Base-by-base conservation (phyloP, 2,113 vertebrate genomes). In the Picathartes gymnocephalus region DNA sequence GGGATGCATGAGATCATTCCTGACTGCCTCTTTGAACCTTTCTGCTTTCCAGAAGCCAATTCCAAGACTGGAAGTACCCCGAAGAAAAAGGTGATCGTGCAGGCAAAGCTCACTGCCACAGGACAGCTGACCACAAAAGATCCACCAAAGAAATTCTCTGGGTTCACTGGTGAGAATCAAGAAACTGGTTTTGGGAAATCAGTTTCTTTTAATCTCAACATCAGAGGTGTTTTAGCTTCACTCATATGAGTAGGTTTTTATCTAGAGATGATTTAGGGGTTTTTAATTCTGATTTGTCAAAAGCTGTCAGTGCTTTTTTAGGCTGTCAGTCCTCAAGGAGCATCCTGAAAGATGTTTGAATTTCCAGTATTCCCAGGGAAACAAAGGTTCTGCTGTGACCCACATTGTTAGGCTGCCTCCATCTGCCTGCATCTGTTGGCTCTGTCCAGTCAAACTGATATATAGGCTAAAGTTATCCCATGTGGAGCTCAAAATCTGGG, bases 121-220 rank as follows among this genome's bases (percentile, higher is more conserved):
- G 98, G 98, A 47, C 98, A 98, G 25, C 66, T 99, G 39, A 97
- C 97, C 20, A 94, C 44, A 51, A 95, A 98, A 93, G 95, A 95
- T 25, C 94, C 97, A 5, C 99, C 99, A 13, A 98, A 99, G 88
- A 99, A 99, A 92, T 99, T 99, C 96, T 99, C 99, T 68, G 99
- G 99, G 60, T 99, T 99, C 95, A 98, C 98, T 77, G 99, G 99
- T 99, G 95, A 92, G 84, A 58, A 31, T 78, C 45, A n/a, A 79
- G 15, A 48, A 80, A 28, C 13, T 51, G 50, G 12, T 69, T 65
- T n/a, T 89, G 51, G n/a, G 48, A 71, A 70, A 81, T 57, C 7
- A 45, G 0, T 82, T 86, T 81, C 4, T 68, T 68, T 40, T n/a
- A 2, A 5, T 50, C 27, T 8, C 33, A 37, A 0, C 18, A 40